These are phyloP conservation scores for Chlamydotis undulata DNA, from an alignment of 2,113 vertebrate species.

Conservation along the genomic window DNA sequence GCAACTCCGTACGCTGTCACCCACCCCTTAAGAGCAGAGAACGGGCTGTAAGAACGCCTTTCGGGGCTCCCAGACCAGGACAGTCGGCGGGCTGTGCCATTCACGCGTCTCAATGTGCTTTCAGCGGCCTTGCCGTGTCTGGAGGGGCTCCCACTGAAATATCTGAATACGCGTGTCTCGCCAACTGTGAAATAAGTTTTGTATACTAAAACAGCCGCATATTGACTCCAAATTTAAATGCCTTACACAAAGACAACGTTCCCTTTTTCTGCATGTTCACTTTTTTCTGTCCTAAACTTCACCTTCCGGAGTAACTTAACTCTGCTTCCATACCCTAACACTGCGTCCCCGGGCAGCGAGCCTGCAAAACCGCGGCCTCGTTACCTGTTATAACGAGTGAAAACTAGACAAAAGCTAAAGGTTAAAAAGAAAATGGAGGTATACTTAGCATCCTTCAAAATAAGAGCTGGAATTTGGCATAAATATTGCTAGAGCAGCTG, in stretches of 20 bases:
- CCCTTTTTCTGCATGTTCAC: constrained; percentile 14
- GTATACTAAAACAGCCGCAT: neutral
- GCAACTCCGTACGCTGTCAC: constrained; percentile 63
- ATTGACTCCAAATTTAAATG: neutral
- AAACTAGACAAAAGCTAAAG: constrained; percentile 17
- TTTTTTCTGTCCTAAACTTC: constrained; percentile 33
- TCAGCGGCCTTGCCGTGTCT: neutral
- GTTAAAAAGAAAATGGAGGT: neutral
- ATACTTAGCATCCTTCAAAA: constrained; percentile 15
- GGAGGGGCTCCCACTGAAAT: constrained; percentile 26
- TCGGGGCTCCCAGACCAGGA: neutral
- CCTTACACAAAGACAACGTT: constrained; percentile 8
- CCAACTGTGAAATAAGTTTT: neutral
- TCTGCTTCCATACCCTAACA: constrained; percentile 24
- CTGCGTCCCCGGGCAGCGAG: neutral
- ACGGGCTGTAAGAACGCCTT: constrained; percentile 15
- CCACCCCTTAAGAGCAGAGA: constrained; percentile 64
- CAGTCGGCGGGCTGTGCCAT: constrained; percentile 18
- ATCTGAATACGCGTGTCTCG: neutral
- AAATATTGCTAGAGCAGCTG: neutral
- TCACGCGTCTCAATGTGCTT: neutral
- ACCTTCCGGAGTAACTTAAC: neutral
- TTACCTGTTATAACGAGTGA: neutral
- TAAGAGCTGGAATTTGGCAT: neutral
- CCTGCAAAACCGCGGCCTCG: neutral